Percentiles rank a stretch among this genome's conserved stretches.
Conservation (phyloP, 2,888 invertebrate species). For the Cantharis rufa region DNA sequence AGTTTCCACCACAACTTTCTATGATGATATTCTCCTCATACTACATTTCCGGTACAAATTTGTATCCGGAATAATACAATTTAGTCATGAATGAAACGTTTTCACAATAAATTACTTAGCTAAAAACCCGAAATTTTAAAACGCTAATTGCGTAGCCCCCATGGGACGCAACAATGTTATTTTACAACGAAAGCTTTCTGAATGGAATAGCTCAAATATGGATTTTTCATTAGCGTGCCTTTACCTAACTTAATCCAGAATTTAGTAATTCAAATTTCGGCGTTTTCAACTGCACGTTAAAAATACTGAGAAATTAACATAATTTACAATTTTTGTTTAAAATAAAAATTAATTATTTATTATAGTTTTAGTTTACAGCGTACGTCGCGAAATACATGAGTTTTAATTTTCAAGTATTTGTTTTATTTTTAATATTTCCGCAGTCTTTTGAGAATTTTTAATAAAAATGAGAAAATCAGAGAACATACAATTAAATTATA, state of each 20-base stretch:
- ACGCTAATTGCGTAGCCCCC: not conserved
- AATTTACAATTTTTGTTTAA: too few relatives aligned
- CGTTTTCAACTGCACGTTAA: not conserved
- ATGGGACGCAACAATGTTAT: not conserved
- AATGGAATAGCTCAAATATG: not conserved
- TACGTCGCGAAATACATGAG: too few relatives aligned
- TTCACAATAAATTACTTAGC: not conserved
- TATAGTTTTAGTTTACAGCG: too few relatives aligned
- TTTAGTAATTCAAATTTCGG: not conserved
- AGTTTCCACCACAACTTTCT: constrained; percentile 20
- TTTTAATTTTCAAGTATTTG: too few relatives aligned
- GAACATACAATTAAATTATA: too few relatives aligned
- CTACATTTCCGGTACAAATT: constrained; percentile 30
- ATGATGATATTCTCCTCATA: constrained; percentile 32
- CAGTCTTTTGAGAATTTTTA: too few relatives aligned
- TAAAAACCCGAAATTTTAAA: not conserved
- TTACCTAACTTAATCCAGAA: not conserved
- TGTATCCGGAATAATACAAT: constrained; percentile 3
- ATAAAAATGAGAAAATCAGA: too few relatives aligned
- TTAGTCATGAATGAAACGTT: not conserved
- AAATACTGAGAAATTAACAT: too few relatives aligned
- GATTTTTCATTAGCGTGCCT: not conserved
- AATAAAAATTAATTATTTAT: too few relatives aligned
- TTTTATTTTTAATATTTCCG: too few relatives aligned
- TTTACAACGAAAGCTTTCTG: not conserved